These are phyloP conservation scores for Drosophila yakuba DNA, from an alignment of 1,140 invertebrate species.

Conservation along the genomic window DNA sequence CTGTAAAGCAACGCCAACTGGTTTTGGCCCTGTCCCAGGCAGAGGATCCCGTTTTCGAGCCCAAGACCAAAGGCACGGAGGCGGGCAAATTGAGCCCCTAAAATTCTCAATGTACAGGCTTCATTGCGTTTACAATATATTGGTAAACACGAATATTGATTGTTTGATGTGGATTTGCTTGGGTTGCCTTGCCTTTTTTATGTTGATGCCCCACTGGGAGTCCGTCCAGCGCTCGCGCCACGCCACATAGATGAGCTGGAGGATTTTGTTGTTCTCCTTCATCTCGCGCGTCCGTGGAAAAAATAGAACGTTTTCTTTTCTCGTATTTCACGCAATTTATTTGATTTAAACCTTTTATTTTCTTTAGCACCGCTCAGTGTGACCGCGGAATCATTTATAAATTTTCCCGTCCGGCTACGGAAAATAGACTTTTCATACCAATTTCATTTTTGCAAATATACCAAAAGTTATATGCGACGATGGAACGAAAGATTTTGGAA, in stretches of 20 bases:
- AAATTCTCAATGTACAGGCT: conserved; percentile 70
- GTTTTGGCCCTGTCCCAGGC: conserved; percentile 70
- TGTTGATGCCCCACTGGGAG: conserved; percentile 97
- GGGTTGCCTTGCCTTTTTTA: conserved; percentile 90
- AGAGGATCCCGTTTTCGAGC: conserved; percentile 69
- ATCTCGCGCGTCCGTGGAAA: conserved; percentile 24
- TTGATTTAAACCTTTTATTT: conserved; percentile 8
- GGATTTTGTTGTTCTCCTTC: conserved; percentile 77
- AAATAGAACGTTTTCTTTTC: background rate
- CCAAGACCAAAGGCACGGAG: conserved; percentile 6
- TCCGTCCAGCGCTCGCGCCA: conserved; percentile 98
- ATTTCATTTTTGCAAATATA: too few species aligned
- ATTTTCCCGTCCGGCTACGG: too few species aligned
- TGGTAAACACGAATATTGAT: conserved; percentile 13
- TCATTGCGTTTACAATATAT: conserved; percentile 22
- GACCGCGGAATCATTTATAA: too few species aligned
- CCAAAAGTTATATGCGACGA: too few species aligned
- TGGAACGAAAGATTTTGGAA: too few species aligned
- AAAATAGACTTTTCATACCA: too few species aligned
- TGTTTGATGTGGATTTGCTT: background rate
- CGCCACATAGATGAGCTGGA: conserved; percentile 86
- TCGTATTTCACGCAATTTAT: conserved; percentile 23
- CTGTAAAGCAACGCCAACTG: conserved; percentile 74
- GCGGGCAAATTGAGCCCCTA: conserved; percentile 1
- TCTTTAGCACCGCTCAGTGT: conserved; percentile 30